phyloP scores from a whole-genome alignment of 92 coral and sea anemone species.

The Desmophyllum pertusum region DNA sequence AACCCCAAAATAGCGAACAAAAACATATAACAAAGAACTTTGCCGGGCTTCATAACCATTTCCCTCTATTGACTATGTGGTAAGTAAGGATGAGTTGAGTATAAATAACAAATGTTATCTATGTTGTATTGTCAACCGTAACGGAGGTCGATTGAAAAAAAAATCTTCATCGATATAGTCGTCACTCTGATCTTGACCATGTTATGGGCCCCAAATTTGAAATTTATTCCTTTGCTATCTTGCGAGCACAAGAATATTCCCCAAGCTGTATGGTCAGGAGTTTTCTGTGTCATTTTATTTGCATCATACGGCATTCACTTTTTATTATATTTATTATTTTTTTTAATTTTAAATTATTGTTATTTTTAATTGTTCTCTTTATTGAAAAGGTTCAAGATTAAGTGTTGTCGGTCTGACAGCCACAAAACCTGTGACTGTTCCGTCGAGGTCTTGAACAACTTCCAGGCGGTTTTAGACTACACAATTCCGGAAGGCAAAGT shows the following conservation, averaged over 20 bases:
- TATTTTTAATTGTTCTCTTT: background rate
- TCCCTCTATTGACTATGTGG: too few relatives aligned
- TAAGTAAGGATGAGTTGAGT: background rate
- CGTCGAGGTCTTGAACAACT: background rate
- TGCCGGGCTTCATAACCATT: too few relatives aligned
- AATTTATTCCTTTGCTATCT: too few relatives aligned
- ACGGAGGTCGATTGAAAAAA: background rate
- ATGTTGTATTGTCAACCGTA: too few relatives aligned
- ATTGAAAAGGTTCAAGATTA: background rate
- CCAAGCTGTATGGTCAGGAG: too few relatives aligned
- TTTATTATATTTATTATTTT: background rate
- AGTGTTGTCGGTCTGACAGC: background rate
- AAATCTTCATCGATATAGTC: too few relatives aligned
- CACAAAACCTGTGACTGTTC: background rate
- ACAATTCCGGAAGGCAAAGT: background rate
- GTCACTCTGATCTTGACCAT: too few relatives aligned
- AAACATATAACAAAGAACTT: too few relatives aligned
- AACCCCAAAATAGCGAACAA: too few relatives aligned
- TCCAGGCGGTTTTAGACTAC: background rate
- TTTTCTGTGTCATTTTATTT: too few relatives aligned
- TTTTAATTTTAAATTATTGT: background rate
- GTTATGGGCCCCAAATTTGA: too few relatives aligned
- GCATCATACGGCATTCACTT: background rate
- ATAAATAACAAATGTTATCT: background rate
- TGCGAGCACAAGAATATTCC: too few relatives aligned